Evolutionary conservation across 2,888 invertebrate species (phyloP), one percentile per base, ranked within the genome.

Genomic region (Cistogaster globosa): DNA sequence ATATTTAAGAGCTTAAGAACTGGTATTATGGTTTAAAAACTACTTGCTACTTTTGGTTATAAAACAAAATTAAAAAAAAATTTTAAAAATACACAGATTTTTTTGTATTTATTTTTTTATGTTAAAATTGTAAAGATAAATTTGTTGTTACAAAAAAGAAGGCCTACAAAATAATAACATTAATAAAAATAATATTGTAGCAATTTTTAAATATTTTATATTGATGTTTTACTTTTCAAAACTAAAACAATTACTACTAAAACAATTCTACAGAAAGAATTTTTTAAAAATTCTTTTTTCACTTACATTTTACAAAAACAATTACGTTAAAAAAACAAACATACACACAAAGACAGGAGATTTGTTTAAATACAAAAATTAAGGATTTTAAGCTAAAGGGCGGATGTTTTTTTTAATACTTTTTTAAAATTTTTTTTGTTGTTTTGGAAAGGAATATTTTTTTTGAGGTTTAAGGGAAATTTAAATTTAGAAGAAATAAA

Each of bases 181-280:
- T 26, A 22, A 60, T 58, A 71, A 32, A 5, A 32, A 32, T 32
- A n/a, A 32, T 32, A 32, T 32, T 32, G 6, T 42, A 38, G 38
- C n/a, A 71, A 71, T 26, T 57, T 57, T 55, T 55, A 86, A 88
- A 53, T 88, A 88, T 87, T 89, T 87, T 86, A 84, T 83, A 84
- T 76, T 83, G 76, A 76, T 63, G 86, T 18, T 58, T 32, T 4
- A 36, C n/a, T 78, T 62, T 58, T 67, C 18, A 55, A 32, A 76
- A 48, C 48, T 60, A 53, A 77, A 68, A 68, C 58, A 77, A 68
- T 32, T 53, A 26, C 48, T 6, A 26, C 38, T 53, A n/a, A n/a
- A n/a, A n/a, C n/a, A n/a, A 53, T 42, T 42, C 14, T 14, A 32
- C 2, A 5, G 6, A 32, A 32, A 32, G 6, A 7, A 32, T 5